phyloP scores from a whole-genome alignment of 2,113 vertebrate species.

The Neolamprologus cancellatus region DNA sequence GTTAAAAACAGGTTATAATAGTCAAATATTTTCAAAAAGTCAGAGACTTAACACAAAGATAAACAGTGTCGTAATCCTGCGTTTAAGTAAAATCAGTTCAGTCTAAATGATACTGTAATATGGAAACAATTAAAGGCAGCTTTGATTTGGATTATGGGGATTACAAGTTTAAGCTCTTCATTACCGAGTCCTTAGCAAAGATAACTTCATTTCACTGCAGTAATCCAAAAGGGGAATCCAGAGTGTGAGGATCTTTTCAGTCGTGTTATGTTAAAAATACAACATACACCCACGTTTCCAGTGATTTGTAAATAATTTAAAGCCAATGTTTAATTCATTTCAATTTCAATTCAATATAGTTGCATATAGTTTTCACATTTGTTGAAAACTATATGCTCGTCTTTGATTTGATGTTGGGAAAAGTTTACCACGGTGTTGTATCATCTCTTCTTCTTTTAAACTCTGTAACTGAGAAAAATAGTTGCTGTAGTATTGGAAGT shows the following conservation, averaged over 20 bases:
- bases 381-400: background rate
- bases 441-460: background rate
- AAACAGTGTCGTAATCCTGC: background rate
- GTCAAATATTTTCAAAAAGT: background rate
- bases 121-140: conserved; percentile 25
- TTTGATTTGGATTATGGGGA: conserved; percentile 43
- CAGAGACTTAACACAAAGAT: background rate
- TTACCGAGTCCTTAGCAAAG: conserved; percentile 10
- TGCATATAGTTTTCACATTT: background rate
- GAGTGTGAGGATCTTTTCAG: background rate
- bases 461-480: background rate
- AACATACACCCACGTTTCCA: background rate
- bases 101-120: background rate
- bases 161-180: conserved; percentile 34
- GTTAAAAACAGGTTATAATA: background rate
- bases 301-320: background rate
- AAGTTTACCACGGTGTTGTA: background rate
- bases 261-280: background rate
- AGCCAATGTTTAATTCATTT: background rate
- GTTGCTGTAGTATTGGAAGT: background rate
- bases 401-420: background rate
- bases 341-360: background rate
- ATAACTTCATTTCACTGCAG: background rate
- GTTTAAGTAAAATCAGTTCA: background rate
- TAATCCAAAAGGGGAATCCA: background rate